Evolutionary conservation across 2,888 invertebrate genomes (phyloP).

Genomic region (Caenorhabditis imperialis): DNA sequence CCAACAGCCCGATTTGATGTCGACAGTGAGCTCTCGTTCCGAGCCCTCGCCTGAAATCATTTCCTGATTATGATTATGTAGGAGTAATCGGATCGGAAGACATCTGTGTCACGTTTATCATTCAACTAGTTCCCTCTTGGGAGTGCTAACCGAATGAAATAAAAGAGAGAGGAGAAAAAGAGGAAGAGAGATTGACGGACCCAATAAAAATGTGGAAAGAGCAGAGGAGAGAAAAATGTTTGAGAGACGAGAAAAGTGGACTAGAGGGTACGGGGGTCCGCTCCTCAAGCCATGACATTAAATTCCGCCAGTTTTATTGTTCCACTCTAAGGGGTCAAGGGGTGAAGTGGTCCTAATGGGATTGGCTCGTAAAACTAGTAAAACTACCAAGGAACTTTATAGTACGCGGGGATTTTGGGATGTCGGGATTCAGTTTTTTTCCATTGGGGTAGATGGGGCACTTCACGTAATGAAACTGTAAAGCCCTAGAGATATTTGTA

Average conservation of each 20-base stretch:
- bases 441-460: too few relatives aligned
- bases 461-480: too few relatives aligned
- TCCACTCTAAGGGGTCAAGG: not conserved
- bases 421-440: too few relatives aligned
- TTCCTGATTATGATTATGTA: not conserved
- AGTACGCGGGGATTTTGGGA: too few relatives aligned
- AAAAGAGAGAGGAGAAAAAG: conserved; percentile 11
- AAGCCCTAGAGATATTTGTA: too few relatives aligned
- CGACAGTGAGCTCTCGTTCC: too few relatives aligned
- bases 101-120: not conserved
- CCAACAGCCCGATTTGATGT: too few relatives aligned
- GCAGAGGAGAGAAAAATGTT: not conserved
- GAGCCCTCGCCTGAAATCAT: too few relatives aligned
- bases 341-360: not conserved
- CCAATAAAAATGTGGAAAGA: conserved; percentile 18
- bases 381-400: too few relatives aligned
- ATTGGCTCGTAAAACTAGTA: not conserved
- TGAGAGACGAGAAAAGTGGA: not conserved
- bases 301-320: not conserved
- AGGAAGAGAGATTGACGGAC: conserved; percentile 16
- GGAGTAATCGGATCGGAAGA: conserved; percentile 25
- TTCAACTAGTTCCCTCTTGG: conserved; percentile 10
- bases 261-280: too few relatives aligned
- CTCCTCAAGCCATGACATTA: not conserved
- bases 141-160: conserved; percentile 30